Conservation (phyloP, 2,797 vertebrate species). For the Protonibea diacanthus region DNA sequence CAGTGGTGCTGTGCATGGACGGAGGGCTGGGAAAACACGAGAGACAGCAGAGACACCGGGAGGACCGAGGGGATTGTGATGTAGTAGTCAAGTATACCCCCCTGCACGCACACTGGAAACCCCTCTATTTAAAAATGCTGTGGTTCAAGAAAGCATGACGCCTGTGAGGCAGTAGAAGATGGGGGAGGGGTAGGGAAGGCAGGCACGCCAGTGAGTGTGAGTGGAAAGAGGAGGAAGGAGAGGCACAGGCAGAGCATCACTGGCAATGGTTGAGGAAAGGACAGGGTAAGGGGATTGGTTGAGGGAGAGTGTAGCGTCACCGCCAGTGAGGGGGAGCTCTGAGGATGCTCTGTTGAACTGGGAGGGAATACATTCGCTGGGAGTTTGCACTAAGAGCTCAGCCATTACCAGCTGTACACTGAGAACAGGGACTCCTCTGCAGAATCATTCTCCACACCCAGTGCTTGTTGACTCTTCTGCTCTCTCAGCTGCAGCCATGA, state of each 20-base stretch:
- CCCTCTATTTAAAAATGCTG: constrained; percentile 66
- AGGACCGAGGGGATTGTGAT: constrained; percentile 12
- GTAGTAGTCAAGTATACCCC: constrained; percentile 43
- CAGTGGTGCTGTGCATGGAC: constrained; percentile 21
- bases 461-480: constrained; percentile 42
- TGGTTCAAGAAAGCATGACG: constrained; percentile 69
- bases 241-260: constrained; percentile 74
- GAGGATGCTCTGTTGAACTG: constrained; percentile 80
- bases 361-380: constrained; percentile 76
- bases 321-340: constrained; percentile 72
- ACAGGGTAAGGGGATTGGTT: constrained; percentile 79
- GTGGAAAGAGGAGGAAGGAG: constrained; percentile 61
- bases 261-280: constrained; percentile 73
- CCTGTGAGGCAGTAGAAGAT: constrained; percentile 73
- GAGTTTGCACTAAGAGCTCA: constrained; percentile 77
- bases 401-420: constrained; percentile 65
- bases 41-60: constrained; percentile 8
- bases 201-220: constrained; percentile 61
- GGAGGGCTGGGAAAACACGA: constrained; percentile 12
- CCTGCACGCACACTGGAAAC: constrained; percentile 68
- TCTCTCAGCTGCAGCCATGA: constrained; percentile 87
- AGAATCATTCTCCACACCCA: constrained; percentile 56
- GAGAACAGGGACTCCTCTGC: constrained; percentile 56
- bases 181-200: constrained; percentile 79
- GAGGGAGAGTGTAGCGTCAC: constrained; percentile 71